Evolutionary conservation across 2,113 vertebrate species (phyloP), one percentile per base, ranked within the genome.

Genomic region (Pontoporia blainvillei): DNA sequence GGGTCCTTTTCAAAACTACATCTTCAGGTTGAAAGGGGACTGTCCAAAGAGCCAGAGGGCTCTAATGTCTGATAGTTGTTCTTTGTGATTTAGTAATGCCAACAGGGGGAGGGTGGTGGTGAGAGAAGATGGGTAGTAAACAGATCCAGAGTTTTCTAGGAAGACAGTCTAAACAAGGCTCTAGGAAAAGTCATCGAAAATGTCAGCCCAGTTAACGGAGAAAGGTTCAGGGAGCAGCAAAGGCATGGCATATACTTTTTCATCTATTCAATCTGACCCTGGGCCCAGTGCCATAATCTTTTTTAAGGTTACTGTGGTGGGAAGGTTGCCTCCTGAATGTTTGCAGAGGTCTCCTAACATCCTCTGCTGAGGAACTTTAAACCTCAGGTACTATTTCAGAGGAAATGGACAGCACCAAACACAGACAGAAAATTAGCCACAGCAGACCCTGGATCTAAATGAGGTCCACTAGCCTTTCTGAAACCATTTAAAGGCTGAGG

Each of bases 341-440:
- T 98, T 99, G 98, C 98, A 98, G 98, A 98, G 98, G 97, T 98
- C 98, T 98, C 97, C 98, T 98, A 98, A 99, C 98, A 98, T 98
- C 98, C 98, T 98, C 98, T 97, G 96, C 98, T 89, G 76, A 98
- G 98, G 98, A 99, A 98, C 98, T 97, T 98, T 99, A 99, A 99
- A 99, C 98, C 98, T 98, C 98, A 98, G 98, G 98, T 98, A 98
- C 98, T 98, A 98, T 99, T 99, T 99, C 98, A 98, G 97, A 98
- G 98, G 98, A 99, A 99, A 99, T 97, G 98, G 98, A 97, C 98
- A 98, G 97, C 97, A 98, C 97, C 98, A 98, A 99, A 98, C 98
- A 98, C 98, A 98, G 98, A 98, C 98, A 98, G 98, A 99, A 99
- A 99, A 98, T 98, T 96, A 98, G 98, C 98, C 96, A 93, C 98